A percentile compares a stretch with the other conserved stretches of the same genome.
Conservation (phyloP, 2,113 vertebrate genomes). For the Sturnira hondurensis region DNA sequence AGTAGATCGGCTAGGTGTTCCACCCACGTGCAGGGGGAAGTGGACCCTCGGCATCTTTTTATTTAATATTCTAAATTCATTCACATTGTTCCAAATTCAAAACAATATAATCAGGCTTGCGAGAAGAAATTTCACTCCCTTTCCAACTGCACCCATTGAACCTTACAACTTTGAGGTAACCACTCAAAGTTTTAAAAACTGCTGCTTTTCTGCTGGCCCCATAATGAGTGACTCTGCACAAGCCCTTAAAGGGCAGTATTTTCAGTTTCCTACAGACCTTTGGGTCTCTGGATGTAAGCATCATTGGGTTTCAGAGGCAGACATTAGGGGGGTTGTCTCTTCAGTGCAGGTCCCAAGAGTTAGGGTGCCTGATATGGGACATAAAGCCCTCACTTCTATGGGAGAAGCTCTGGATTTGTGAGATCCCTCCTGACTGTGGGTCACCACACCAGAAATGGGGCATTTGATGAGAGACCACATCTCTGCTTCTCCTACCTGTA, state of each 20-base stretch:
- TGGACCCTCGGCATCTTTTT: not conserved
- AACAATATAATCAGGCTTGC: not conserved
- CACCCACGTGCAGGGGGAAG: too few relatives aligned
- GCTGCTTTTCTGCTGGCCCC: not conserved
- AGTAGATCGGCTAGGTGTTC: too few relatives aligned
- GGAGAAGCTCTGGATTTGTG: not conserved
- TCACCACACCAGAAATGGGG: not conserved
- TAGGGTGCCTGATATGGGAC: not conserved
- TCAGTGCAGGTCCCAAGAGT: not conserved
- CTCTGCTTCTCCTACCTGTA: not conserved
- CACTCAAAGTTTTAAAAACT: not conserved
- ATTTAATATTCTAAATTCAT: not conserved
- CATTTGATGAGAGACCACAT: not conserved
- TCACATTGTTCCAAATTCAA: not conserved
- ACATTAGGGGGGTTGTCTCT: not conserved
- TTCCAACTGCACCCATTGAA: not conserved
- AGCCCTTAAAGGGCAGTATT: not conserved
- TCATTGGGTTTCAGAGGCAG: not conserved
- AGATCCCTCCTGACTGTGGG: not conserved
- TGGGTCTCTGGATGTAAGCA: not conserved
- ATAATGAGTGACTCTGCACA: not conserved
- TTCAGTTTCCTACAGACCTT: not conserved
- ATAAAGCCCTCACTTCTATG: not conserved
- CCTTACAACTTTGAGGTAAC: not conserved
- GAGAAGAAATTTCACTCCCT: not conserved